phyloP scores from a whole-genome alignment of 1,140 invertebrate genomes.

The Dendrolimus punctatus region DNA sequence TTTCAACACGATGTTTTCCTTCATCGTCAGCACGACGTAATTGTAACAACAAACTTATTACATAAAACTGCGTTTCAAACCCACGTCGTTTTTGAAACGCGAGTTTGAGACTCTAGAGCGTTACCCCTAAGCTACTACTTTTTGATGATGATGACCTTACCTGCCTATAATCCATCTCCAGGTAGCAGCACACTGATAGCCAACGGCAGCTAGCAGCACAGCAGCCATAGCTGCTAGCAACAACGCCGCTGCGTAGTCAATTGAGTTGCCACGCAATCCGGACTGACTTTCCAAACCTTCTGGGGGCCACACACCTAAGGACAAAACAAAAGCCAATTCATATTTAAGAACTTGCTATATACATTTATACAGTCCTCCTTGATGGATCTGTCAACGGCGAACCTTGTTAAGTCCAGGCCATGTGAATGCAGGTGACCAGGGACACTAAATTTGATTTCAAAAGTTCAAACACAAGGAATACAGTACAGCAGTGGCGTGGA shows the following conservation, averaged over 20 bases:
- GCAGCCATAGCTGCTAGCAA: slow-evolving; percentile 76
- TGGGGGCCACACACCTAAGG: slow-evolving; percentile 39
- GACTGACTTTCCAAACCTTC: slow-evolving; percentile 40
- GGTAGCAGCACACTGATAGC: slow-evolving; percentile 80
- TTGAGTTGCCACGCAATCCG: slow-evolving; percentile 36
- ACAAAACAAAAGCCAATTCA: slow-evolving; percentile 1
- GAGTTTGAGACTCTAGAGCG: slow-evolving; percentile 1
- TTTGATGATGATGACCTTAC: slow-evolving; percentile 14
- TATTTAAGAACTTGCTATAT: no score
- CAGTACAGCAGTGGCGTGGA: no score
- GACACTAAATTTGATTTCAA: no score
- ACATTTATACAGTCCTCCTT: not conserved
- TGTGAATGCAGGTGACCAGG: no score
- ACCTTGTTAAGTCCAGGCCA: no score
- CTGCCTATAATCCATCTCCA: slow-evolving; percentile 79
- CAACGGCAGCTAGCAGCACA: slow-evolving; percentile 77
- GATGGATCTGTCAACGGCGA: not conserved
- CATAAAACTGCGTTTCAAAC: no score
- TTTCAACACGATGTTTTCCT: no score
- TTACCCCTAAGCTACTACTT: no score
- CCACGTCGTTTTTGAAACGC: not conserved
- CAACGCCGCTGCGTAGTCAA: slow-evolving; percentile 70
- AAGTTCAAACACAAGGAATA: no score
- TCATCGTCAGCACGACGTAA: no score
- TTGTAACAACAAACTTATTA: no score